A percentile compares a stretch with the other conserved stretches of the same genome.
Evolutionary conservation across 2,113 vertebrate genomes (phyloP).

Genomic region (Loxodonta africana): DNA sequence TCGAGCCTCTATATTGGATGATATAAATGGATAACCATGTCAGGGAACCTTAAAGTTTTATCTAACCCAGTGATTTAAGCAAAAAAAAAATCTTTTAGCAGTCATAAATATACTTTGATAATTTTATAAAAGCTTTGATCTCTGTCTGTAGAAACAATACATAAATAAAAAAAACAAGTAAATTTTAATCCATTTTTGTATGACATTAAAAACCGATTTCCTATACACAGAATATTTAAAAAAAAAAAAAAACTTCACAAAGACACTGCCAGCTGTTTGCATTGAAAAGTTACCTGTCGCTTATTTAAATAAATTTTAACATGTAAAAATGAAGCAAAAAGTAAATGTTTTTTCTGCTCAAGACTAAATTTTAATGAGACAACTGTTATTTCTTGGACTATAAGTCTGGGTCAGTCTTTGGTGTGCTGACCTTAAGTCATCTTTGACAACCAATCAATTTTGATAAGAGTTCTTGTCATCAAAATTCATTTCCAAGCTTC

Average conservation of each 20-base stretch:
- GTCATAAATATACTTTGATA: neutral
- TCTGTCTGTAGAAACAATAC: neutral
- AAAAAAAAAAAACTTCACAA: neutral
- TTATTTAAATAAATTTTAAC: neutral
- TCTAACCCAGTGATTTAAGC: neutral
- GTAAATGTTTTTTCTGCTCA: neutral
- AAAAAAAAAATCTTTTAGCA: neutral
- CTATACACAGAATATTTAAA: neutral
- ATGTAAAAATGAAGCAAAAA: neutral
- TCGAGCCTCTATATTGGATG: neutral
- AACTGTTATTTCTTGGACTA: neutral
- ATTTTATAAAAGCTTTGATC: neutral
- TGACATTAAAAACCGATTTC: neutral
- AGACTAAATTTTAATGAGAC: neutral
- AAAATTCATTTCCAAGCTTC: neutral
- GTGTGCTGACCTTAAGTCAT: neutral
- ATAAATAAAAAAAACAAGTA: neutral
- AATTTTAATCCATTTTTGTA: neutral
- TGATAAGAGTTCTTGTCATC: neutral
- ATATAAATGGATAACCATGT: neutral
- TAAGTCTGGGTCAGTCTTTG: neutral
- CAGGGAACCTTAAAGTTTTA: neutral
- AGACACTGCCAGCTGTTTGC: neutral
- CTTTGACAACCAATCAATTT: neutral
- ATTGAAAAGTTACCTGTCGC: neutral